Percentiles rank a stretch among this genome's conserved stretches.
Conservation (phyloP, 2,797 vertebrate genomes). For the Notamacropus eugenii region DNA sequence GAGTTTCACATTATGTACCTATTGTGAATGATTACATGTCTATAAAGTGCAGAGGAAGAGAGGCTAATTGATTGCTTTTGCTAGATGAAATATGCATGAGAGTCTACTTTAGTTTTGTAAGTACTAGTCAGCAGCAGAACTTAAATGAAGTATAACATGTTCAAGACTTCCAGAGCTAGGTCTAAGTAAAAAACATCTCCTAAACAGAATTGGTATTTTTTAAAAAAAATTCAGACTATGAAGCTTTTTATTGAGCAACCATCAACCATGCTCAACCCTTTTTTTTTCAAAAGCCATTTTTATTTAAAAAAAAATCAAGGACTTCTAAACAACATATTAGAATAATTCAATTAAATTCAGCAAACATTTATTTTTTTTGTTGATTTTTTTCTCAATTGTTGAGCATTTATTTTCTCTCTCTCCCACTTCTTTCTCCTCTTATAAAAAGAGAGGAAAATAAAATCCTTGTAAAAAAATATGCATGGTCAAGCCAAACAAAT, state of each 20-base stretch:
- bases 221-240: constrained; percentile 26
- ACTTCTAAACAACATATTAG: background rate
- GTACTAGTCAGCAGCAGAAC: constrained; percentile 47
- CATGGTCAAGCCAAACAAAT: background rate
- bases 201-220: background rate
- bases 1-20: constrained; percentile 76
- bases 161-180: constrained; percentile 59
- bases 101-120: constrained; percentile 60
- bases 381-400: background rate
- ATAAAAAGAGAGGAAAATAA: background rate
- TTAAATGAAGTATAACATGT: constrained; percentile 49
- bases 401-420: background rate
- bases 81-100: constrained; percentile 67
- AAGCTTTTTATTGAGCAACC: constrained; percentile 32
- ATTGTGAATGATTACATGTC: constrained; percentile 58
- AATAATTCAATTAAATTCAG: background rate
- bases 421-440: background rate
- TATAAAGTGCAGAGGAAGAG: constrained; percentile 64
- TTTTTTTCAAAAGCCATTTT: background rate
- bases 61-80: constrained; percentile 63
- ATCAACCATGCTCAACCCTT: background rate
- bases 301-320: background rate
- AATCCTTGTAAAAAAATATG: background rate
- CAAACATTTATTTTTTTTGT: background rate
- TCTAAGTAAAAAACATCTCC: constrained; percentile 40